Base-by-base conservation (phyloP, 2,113 vertebrate genomes). In the Chelonoidis abingdonii region DNA sequence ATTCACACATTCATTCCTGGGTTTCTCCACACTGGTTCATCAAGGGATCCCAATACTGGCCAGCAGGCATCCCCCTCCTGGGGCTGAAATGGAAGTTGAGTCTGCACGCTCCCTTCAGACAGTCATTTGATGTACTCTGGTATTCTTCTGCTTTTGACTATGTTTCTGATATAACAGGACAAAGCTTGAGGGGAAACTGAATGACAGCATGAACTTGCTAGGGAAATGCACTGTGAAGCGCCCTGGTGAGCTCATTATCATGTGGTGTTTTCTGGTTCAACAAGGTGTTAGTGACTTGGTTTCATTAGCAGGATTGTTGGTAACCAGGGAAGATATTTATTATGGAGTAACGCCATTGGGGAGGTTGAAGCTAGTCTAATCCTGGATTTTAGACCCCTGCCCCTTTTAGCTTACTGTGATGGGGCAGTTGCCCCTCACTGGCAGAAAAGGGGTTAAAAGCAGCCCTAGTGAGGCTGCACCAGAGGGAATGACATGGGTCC, bases 181-280 rank as follows among this genome's bases (percentile, higher is more conserved):
- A 83, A 84, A 53, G 38, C 31, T 84, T 69, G 56, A 80, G 54
- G 86, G 69, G 54, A 84, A 79, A n/a, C 62, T 92, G 82, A 92
- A 92, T 88, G 54, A 88, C 49, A 29, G 69, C 75, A 84, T 22
- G 47, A 54, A 41, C 52, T 72, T 84, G n/a, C 80, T 65, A 88
- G 78, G 83, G 84, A 88, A 83, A 92, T 84, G 65, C 81, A 54
- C 84, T 54, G 69, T 92, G 86, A 92, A 84, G 84, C 50, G 54
- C 81, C 80, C 72, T 69, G 53, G 54, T 49, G 86, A 84, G 47
- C 86, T 92, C 91, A 88, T 84, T 7, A 25, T n/a, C 56, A 69
- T 80, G 72, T 84, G 86, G 72, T 69, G n/a, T 83, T 88, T 65
- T n/a, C 53, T 56, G 52, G 81, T 17, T 24, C 62, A 79, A 69